Evolutionary conservation across 2,888 invertebrate species (phyloP), one percentile per base, ranked within the genome.

Genomic region (Cybosia mesomella): DNA sequence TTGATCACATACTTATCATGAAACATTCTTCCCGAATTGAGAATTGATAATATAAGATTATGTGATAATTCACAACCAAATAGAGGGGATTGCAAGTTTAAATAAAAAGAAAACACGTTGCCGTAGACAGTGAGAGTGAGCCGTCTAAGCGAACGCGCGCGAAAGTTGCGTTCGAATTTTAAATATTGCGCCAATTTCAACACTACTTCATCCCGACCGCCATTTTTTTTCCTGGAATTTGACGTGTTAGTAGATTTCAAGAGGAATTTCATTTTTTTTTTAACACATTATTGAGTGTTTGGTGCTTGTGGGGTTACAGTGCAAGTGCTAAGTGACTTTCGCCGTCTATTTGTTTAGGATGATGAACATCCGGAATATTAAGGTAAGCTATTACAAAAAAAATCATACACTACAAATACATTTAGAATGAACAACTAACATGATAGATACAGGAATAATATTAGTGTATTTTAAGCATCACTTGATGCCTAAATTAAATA

Each of bases 51-150:
- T 84, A 70, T 71, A 79, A 85, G 87, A 77, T 89, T 88, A 90
- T 91, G 89, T 83, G 89, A 91, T 92, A 90, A 86, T 90, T 83
- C 86, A 89, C 89, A 87, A 89, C 86, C 87, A 10, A 77, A 77
- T 69, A 82, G 93, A 85, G 92, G 94, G 94, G 93, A 91, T 90
- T 81, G 74, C 71, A 76, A 83, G 82, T 89, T 91, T 89, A 89
- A 91, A 93, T 93, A 94, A 91, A 92, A 94, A 92, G 92, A 91
- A 92, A 93, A 89, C 88, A 78, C 80, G 73, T 80, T 71, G 77
- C 84, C 81, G 76, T 84, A 83, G 80, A 85, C 82, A 91, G 94
- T 91, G 93, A 94, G 94, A 94, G 94, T 93, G 90, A 92, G 87
- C 85, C 85, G 87, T 80, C 85, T 82, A 80, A 76, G 84, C 89